phyloP scores from a whole-genome alignment of 2,888 invertebrate genomes.

The Standfussiana lucernea region DNA sequence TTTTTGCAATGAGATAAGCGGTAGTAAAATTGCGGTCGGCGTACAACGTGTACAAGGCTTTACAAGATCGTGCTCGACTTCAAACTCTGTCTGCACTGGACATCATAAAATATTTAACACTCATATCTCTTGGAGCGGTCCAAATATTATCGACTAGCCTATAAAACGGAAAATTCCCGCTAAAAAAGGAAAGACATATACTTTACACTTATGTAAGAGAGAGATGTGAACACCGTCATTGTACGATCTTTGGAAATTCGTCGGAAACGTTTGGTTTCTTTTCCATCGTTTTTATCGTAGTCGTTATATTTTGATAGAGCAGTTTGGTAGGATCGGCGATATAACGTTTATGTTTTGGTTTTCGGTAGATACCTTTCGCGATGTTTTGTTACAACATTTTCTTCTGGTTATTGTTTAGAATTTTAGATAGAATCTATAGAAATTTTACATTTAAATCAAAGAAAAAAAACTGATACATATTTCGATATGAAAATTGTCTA shows the following conservation, averaged over 20 bases:
- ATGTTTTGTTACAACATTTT: constrained; percentile 73
- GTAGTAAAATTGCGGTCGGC: constrained; percentile 59
- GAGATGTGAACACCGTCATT: constrained; percentile 83
- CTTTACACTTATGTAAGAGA: constrained; percentile 77
- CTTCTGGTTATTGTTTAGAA: constrained; percentile 73
- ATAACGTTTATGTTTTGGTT: constrained; percentile 90
- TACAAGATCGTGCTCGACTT: constrained; percentile 67
- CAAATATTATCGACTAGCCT: constrained; percentile 89
- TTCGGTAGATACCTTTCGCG: constrained; percentile 77
- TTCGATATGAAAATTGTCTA: background rate
- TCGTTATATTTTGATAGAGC: constrained; percentile 91
- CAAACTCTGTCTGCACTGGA: constrained; percentile 82
- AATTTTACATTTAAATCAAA: background rate
- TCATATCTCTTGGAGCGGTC: constrained; percentile 86
- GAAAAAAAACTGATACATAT: background rate
- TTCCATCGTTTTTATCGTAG: constrained; percentile 89
- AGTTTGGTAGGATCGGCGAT: constrained; percentile 87
- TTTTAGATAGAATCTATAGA: background rate
- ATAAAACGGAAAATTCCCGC: constrained; percentile 87
- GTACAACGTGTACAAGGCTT: constrained; percentile 54
- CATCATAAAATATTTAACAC: constrained; percentile 90
- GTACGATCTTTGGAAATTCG: constrained; percentile 89
- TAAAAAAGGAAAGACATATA: constrained; percentile 80
- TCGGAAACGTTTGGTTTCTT: constrained; percentile 89
- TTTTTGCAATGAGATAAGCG: constrained; percentile 56